A percentile compares a stretch with the other conserved stretches of the same genome.
Evolutionary conservation across 2,113 vertebrate species (phyloP).

Genomic region (Oreochromis spilurus): DNA sequence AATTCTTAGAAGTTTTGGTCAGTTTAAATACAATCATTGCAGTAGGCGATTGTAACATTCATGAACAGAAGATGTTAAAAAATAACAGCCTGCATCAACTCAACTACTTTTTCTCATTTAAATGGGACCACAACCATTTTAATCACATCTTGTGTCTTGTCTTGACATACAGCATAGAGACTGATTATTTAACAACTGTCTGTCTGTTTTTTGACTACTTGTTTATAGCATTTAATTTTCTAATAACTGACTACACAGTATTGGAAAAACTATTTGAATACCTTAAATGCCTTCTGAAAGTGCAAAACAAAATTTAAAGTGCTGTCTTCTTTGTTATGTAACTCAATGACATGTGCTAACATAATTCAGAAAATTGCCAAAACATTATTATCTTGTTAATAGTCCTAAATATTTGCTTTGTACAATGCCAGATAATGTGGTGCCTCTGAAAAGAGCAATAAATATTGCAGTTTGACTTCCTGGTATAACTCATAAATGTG

Average conservation of each 20-base stretch:
- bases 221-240: not conserved
- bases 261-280: not conserved
- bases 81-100: not conserved
- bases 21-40: not conserved
- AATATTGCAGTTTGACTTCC: not conserved
- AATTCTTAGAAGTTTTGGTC: not conserved
- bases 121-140: fast-evolving
- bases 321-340: not conserved
- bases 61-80: not conserved
- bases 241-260: not conserved
- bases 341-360: not conserved
- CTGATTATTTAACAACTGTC: not conserved
- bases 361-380: not conserved
- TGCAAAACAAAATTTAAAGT: not conserved
- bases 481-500: not conserved
- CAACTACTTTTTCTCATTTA: not conserved
- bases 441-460: not conserved
- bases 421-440: not conserved
- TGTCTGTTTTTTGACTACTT: not conserved
- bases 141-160: not conserved
- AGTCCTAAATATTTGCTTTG: not conserved
- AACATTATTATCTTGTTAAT: not conserved
- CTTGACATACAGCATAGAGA: not conserved
- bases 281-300: not conserved
- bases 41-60: fast-evolving